A percentile compares a stretch with the other conserved stretches of the same genome.
Conservation (phyloP, 2,113 vertebrate species). For the Poeciliopsis prolifica region DNA sequence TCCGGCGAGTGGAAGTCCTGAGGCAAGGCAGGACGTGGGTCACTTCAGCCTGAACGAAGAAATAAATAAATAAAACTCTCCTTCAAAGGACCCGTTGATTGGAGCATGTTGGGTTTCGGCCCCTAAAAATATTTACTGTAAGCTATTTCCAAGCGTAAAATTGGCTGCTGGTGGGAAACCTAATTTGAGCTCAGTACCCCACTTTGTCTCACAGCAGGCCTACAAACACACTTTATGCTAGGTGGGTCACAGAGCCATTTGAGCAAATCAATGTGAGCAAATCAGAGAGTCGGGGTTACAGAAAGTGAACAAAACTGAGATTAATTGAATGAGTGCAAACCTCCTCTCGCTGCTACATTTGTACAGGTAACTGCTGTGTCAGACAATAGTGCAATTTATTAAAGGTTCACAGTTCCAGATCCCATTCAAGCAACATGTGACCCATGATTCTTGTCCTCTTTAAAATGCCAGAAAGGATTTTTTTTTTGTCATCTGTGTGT, state of each 20-base stretch:
- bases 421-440: too few relatives aligned
- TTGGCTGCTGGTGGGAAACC: constrained; percentile 43
- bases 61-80: background rate
- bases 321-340: constrained; percentile 15
- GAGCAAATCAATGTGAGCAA: constrained; percentile 52
- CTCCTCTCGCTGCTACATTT: background rate
- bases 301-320: constrained; percentile 5
- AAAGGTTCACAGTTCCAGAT: too few relatives aligned
- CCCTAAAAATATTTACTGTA: constrained; percentile 41
- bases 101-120: constrained; percentile 4
- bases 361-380: background rate
- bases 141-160: constrained; percentile 37
- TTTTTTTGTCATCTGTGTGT: too few relatives aligned
- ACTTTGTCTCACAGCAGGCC: constrained; percentile 30
- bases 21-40: background rate
- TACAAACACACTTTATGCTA: constrained; percentile 26
- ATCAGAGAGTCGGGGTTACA: constrained; percentile 22
- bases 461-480: too few relatives aligned
- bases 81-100: constrained; percentile 12
- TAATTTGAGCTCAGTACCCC: constrained; percentile 31
- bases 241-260: constrained; percentile 56
- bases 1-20: background rate
- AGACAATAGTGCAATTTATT: background rate
- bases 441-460: too few relatives aligned
- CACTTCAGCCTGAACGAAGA: background rate